Evolutionary conservation across 1,140 invertebrate species (phyloP).

Genomic region (Leptopilina clavipes): DNA sequence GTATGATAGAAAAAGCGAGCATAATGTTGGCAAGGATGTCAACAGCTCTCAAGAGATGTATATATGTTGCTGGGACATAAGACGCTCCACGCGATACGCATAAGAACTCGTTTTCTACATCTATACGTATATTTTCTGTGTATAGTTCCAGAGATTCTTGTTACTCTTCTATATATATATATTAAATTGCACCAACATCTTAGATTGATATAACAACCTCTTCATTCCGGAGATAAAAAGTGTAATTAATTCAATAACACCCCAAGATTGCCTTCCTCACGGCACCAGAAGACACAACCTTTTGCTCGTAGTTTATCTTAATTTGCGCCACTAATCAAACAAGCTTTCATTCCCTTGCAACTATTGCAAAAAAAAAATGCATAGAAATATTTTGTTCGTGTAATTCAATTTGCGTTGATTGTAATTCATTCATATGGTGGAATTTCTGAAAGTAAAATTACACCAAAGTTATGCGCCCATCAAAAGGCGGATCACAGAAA

Average conservation of each 20-base stretch:
- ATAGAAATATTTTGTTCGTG: not conserved
- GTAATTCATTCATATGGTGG: too few relatives aligned
- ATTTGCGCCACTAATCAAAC: not conserved
- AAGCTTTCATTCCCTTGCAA: not conserved
- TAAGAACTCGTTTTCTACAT: slow-evolving; percentile 43
- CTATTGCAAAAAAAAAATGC: not conserved
- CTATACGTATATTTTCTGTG: slow-evolving; percentile 14
- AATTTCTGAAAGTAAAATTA: too few relatives aligned
- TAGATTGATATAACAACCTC: slow-evolving; percentile 25
- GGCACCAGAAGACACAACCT: not conserved
- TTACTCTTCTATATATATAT: slow-evolving; percentile 20
- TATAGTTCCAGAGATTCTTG: not conserved
- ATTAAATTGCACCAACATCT: slow-evolving; percentile 18
- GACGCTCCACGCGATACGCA: slow-evolving; percentile 41
- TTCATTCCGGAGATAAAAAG: slow-evolving; percentile 10
- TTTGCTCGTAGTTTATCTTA: slow-evolving; percentile 19
- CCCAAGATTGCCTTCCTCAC: slow-evolving; percentile 24
- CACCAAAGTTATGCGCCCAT: not conserved
- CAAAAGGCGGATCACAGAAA: not conserved
- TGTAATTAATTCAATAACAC: slow-evolving; percentile 33
- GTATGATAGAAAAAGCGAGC: slow-evolving; percentile 39
- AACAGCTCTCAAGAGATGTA: slow-evolving; percentile 56
- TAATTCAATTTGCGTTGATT: not conserved
- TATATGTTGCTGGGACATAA: slow-evolving; percentile 35
- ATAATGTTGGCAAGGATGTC: slow-evolving; percentile 53